phyloP scores from a whole-genome alignment of 2,113 vertebrate species.

The Channa argus region DNA sequence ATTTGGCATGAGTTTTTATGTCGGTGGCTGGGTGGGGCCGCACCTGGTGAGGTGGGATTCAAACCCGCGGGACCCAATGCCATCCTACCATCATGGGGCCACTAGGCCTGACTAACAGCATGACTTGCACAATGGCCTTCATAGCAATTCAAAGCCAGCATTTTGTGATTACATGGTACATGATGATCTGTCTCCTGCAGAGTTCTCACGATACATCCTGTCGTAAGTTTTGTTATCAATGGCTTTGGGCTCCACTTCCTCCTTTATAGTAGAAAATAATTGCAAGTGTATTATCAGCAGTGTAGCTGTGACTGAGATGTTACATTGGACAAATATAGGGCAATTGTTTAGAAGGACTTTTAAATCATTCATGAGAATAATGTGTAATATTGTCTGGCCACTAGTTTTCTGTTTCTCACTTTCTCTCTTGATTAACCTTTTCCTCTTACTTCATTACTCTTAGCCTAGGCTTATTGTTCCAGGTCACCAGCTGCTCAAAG shows the following conservation, averaged over 20 bases:
- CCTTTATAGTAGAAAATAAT: no score
- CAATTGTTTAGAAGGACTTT: neutral
- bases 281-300: no score
- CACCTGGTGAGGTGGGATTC: no score
- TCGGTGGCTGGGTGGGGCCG: no score
- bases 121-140: conserved; percentile 18
- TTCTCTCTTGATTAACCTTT: no score
- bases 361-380: neutral
- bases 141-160: conserved; percentile 4
- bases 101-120: neutral
- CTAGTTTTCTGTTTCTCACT: no score
- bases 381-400: neutral
- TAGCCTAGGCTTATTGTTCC: conserved; percentile 20
- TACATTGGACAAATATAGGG: no score
- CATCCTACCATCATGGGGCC: no score
- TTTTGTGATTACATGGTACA: conserved; percentile 12
- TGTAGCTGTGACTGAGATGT: no score
- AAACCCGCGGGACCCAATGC: no score
- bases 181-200: conserved; percentile 2
- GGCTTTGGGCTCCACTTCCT: conserved; percentile 21
- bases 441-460: neutral
- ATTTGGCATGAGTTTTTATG: no score
- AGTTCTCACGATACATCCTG: conserved; percentile 20
- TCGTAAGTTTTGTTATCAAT: conserved; percentile 35
- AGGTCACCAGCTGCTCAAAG: neutral